These are phyloP conservation scores for Peucedramus taeniatus DNA, from an alignment of 2,113 vertebrate species.

Conservation along the genomic window DNA sequence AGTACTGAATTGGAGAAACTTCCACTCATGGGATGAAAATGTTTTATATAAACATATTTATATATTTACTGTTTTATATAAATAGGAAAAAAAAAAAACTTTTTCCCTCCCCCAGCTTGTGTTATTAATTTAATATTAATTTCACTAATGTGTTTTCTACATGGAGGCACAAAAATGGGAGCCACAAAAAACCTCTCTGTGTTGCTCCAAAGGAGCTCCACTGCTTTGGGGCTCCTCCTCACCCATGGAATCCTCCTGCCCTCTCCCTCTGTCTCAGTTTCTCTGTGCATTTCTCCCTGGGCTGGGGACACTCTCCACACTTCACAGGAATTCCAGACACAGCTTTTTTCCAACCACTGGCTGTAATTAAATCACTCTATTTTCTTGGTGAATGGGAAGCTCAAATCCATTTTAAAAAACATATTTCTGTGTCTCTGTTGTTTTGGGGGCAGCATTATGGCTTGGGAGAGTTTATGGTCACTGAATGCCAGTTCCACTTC, in stretches of 20 bases:
- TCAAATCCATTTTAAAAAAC: not conserved
- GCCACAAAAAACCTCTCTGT: not conserved
- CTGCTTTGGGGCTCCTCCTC: not conserved
- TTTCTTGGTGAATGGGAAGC: not conserved
- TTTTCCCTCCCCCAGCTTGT: not conserved
- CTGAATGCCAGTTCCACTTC: not conserved
- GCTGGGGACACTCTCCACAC: fast-evolving
- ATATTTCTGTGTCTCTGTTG: fast-evolving
- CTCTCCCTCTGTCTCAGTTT: not conserved
- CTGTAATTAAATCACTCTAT: not conserved
- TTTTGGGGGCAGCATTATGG: not conserved
- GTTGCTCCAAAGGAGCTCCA: not conserved
- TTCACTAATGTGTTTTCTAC: not conserved
- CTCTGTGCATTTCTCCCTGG: not conserved
- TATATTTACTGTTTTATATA: not conserved
- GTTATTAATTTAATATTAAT: not conserved
- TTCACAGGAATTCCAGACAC: not conserved
- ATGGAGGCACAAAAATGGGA: not conserved
- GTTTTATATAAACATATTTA: not conserved
- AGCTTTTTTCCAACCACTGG: not conserved
- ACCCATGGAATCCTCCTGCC: fast-evolving
- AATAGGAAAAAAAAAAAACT: fast-evolving
- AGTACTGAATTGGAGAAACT: not conserved
- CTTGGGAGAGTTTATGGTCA: not conserved
- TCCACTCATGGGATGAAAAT: not conserved